phyloP scores from a whole-genome alignment of 1,140 invertebrate species.

The Fopius arisanus region DNA sequence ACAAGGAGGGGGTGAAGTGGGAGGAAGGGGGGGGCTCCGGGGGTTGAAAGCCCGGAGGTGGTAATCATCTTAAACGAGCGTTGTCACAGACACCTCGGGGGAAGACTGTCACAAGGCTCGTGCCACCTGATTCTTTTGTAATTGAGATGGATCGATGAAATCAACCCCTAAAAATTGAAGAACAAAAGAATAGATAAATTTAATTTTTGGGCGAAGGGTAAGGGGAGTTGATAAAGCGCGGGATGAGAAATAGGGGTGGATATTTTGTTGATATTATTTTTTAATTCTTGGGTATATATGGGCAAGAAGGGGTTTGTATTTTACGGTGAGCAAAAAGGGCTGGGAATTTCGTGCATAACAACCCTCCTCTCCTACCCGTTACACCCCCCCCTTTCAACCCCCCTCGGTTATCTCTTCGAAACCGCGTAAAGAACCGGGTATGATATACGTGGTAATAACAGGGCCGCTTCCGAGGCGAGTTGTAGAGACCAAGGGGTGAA shows the following conservation, averaged over 20 bases:
- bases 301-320: conserved; percentile 7
- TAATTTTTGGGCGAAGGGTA: not conserved
- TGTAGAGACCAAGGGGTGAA: conserved; percentile 48
- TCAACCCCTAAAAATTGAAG: conserved; percentile 11
- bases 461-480: conserved; percentile 43
- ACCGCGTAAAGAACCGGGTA: conserved; percentile 55
- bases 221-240: too few species aligned
- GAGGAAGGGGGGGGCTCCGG: not conserved
- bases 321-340: conserved; percentile 32
- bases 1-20: conserved; percentile 11
- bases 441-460: conserved; percentile 62
- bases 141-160: conserved; percentile 55
- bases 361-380: too few species aligned
- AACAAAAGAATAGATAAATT: conserved; percentile 19
- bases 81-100: conserved; percentile 47
- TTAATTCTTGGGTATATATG: not conserved
- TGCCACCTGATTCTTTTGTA: conserved; percentile 56
- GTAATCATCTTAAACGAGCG: conserved; percentile 62
- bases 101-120: conserved; percentile 12
- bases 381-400: conserved; percentile 29
- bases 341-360: conserved; percentile 54
- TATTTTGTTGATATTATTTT: not conserved
- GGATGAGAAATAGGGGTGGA: not conserved
- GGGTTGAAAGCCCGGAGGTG: conserved; percentile 44
- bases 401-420: conserved; percentile 39